Evolutionary conservation across 2,888 invertebrate genomes (phyloP).

Genomic region (Trichogramma evanescens): DNA sequence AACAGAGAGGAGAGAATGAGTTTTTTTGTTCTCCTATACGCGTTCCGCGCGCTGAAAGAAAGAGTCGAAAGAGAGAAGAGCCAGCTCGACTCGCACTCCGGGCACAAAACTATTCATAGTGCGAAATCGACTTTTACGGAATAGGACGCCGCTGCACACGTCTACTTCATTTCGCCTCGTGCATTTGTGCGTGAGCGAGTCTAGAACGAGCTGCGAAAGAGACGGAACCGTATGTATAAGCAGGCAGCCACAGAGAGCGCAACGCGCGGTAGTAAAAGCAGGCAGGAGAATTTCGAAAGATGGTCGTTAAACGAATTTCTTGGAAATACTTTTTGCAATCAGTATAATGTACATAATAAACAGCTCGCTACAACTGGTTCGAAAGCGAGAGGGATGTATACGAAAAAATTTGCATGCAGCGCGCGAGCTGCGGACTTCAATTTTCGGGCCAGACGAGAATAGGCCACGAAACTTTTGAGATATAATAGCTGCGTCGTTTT

Average conservation of each 20-base stretch:
- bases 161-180: not conserved
- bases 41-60: conserved; percentile 1
- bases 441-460: not conserved
- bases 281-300: not conserved
- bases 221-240: not conserved
- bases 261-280: not conserved
- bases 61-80: conserved; percentile 3
- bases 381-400: not conserved
- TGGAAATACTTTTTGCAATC: not conserved
- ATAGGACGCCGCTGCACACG: not conserved
- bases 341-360: too few relatives aligned
- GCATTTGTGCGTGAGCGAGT: not conserved
- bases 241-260: not conserved
- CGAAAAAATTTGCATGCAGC: conserved; percentile 17
- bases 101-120: too few relatives aligned
- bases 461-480: too few relatives aligned
- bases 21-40: not conserved
- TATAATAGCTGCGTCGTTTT: too few relatives aligned
- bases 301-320: conserved; percentile 13
- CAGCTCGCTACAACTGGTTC: not conserved
- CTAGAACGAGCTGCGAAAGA: not conserved
- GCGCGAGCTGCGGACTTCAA: not conserved
- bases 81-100: not conserved
- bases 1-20: not conserved
- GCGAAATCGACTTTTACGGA: conserved; percentile 9